phyloP scores from a whole-genome alignment of 2,113 vertebrate genomes.

The Melanostigma gelatinosum region DNA sequence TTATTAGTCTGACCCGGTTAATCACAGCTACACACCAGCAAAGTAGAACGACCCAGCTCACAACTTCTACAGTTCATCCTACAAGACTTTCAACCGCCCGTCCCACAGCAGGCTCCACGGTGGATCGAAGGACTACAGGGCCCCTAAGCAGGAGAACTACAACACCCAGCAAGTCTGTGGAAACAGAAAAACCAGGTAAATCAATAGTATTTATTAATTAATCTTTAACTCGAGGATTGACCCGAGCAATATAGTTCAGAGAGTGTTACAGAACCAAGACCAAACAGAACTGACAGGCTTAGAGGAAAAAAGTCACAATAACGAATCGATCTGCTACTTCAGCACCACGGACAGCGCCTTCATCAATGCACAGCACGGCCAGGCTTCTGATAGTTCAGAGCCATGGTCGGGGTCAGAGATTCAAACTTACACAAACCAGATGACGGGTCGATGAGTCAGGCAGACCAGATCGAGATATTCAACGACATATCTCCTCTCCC shows the following conservation, averaged over 20 bases:
- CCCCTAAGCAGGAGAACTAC: neutral
- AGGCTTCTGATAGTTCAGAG: neutral
- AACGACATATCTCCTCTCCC: neutral
- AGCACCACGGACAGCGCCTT: neutral
- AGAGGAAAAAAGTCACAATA: no score
- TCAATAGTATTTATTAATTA: neutral
- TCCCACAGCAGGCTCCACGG: neutral
- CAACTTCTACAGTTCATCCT: neutral
- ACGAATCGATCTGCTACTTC: neutral
- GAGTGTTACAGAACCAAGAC: neutral
- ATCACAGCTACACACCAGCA: neutral
- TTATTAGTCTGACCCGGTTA: neutral
- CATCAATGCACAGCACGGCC: no score
- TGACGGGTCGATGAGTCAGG: no score
- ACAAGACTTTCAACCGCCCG: neutral
- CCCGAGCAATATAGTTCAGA: neutral
- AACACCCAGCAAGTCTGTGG: constrained; percentile 4
- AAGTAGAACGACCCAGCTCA: neutral
- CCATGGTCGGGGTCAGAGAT: neutral
- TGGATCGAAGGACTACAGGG: neutral
- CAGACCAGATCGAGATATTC: neutral
- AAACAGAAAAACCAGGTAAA: constrained; percentile 62
- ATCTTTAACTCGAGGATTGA: neutral
- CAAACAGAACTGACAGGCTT: no score
- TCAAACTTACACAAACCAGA: neutral